Evolutionary conservation across 2,113 vertebrate species (phyloP), one percentile per base, ranked within the genome.

Genomic region (Paralichthys olivaceus): DNA sequence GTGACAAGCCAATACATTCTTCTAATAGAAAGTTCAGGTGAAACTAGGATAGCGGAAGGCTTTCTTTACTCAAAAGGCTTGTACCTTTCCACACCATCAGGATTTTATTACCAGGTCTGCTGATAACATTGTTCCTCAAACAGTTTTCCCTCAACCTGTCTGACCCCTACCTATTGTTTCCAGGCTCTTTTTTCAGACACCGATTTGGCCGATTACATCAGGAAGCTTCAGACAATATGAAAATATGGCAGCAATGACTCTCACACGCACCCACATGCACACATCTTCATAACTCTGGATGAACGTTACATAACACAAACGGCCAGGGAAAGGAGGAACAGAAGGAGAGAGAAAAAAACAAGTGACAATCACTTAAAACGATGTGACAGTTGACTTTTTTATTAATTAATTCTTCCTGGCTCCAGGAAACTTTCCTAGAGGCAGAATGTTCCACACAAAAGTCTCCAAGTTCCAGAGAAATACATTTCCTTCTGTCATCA

Each of bases 81-180:
- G 59, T 40, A 78, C 85, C 75, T 84, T 80, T 77, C 60, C 74
- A 78, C 69, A 77, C 28, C 19, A 25, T 63, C 59, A 70, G 69
- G 43, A 72, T 67, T 70, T 83, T 55, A 72, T 83, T 62, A 72
- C 71, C 75, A 77, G 58, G 37, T 69, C 77, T 72, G n/a, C 62
- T 66, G 89, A 90, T 75, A 87, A 87, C 86, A 90, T 90, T 91
- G 87, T 90, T 85, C 56, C 57, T 69, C 69, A 83, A 79, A 79
- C 75, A 67, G 75, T 75, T 82, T 79, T 79, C 68, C 85, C 75
- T 26, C 45, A 73, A 90, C 76, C 87, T 43, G 15, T 69, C n/a
- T 88, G 72, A 75, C 81, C 87, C 37, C 58, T 63, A 65, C 45
- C 78, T 72, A 90, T 90, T 93, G 89, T 92, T 89, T 72, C 49